phyloP scores from a whole-genome alignment of 2,888 invertebrate genomes.

The Heliconius aoede region DNA sequence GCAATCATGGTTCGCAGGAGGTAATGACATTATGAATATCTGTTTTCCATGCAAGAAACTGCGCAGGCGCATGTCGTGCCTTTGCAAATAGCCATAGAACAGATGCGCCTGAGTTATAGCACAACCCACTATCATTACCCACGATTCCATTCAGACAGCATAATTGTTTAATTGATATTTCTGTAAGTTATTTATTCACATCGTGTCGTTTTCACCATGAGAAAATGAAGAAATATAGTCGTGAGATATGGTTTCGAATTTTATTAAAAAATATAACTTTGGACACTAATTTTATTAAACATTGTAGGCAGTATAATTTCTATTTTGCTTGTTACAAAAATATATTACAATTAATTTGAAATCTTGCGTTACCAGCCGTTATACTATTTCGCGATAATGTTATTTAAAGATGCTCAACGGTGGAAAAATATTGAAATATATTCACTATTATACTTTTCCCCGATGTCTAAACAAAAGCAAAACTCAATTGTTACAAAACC shows the following conservation, averaged over 20 bases:
- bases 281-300: not conserved
- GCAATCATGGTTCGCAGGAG: slow-evolving; percentile 16
- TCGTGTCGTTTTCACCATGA: slow-evolving; percentile 78
- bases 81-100: slow-evolving; percentile 82
- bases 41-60: slow-evolving; percentile 44
- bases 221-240: slow-evolving; percentile 73
- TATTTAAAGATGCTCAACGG: not conserved
- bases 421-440: slow-evolving; percentile 49
- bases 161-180: slow-evolving; percentile 86
- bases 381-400: not conserved
- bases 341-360: not conserved
- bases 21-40: slow-evolving; percentile 38
- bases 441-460: slow-evolving; percentile 54
- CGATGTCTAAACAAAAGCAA: slow-evolving; percentile 66
- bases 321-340: not conserved
- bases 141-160: slow-evolving; percentile 84
- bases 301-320: not conserved
- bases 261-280: not conserved
- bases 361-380: not conserved
- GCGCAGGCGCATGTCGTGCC: slow-evolving; percentile 71
- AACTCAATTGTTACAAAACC: slow-evolving; percentile 72
- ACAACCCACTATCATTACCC: slow-evolving; percentile 83
- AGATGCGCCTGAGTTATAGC: slow-evolving; percentile 84
- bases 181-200: slow-evolving; percentile 84
- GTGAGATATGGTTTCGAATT: slow-evolving; percentile 67